phyloP scores from a whole-genome alignment of 2,888 invertebrate genomes.

The Epinotia demarniana region DNA sequence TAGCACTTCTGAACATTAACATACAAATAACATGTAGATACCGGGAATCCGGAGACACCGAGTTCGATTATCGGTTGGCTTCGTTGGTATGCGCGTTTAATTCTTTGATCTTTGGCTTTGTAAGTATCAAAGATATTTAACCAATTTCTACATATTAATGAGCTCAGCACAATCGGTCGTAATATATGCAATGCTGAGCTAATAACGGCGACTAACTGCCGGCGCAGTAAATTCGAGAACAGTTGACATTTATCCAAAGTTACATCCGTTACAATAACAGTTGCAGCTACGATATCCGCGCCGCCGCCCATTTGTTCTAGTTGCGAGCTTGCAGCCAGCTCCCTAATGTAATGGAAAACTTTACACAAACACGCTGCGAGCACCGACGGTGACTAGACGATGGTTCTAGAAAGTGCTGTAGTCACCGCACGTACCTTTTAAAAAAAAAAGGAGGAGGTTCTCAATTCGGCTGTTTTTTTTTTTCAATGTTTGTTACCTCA shows the following conservation, averaged over 20 bases:
- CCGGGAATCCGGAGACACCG: too few relatives aligned
- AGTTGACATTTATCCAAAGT: conserved; percentile 83
- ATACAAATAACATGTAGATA: too few relatives aligned
- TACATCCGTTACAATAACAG: conserved; percentile 82
- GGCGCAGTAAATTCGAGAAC: conserved; percentile 77
- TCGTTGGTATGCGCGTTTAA: too few relatives aligned
- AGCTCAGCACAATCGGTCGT: conserved; percentile 47
- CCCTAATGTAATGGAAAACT: conserved; percentile 78
- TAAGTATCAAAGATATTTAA: not conserved
- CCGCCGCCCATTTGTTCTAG: conserved; percentile 77
- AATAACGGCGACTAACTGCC: conserved; percentile 75
- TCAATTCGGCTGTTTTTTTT: too few relatives aligned
- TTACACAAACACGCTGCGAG: conserved; percentile 65
- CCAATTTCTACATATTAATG: not conserved
- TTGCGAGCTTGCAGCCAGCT: conserved; percentile 60
- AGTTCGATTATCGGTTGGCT: too few relatives aligned
- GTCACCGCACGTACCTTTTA: not conserved
- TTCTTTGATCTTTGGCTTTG: too few relatives aligned
- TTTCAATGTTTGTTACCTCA: too few relatives aligned
- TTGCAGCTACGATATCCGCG: conserved; percentile 79
- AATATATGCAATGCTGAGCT: conserved; percentile 80
- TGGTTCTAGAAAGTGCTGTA: not conserved
- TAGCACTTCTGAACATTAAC: too few relatives aligned
- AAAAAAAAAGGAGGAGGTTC: too few relatives aligned
- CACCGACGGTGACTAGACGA: not conserved